A percentile compares a stretch with the other conserved stretches of the same genome.
Evolutionary conservation across 2,888 invertebrate genomes (phyloP).

Genomic region (Junonia oenone): DNA sequence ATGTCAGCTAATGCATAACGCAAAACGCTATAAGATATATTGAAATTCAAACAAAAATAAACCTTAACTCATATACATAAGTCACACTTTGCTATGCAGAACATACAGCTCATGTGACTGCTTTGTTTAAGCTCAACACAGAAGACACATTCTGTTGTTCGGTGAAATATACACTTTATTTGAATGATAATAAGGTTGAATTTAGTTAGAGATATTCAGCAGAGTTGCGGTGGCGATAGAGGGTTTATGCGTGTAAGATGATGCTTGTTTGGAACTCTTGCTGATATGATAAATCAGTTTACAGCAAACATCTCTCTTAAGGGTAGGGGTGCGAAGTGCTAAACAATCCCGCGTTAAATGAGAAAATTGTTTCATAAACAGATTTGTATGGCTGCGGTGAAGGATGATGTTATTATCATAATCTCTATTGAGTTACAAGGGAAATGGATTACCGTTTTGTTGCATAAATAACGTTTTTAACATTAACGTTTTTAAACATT

Average conservation of each 20-base stretch:
- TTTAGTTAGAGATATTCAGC: conserved; percentile 50
- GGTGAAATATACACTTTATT: conserved; percentile 66
- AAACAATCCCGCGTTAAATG: conserved; percentile 65
- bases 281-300: conserved; percentile 79
- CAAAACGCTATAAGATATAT: conserved; percentile 18
- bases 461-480: not conserved
- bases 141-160: conserved; percentile 54
- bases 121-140: conserved; percentile 34
- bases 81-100: conserved; percentile 33
- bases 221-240: conserved; percentile 54
- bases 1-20: conserved; percentile 34
- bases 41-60: conserved; percentile 23
- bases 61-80: conserved; percentile 36
- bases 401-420: conserved; percentile 19
- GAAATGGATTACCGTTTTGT: conserved; percentile 1
- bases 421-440: conserved; percentile 18
- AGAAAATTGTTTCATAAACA: conserved; percentile 60
- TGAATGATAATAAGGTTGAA: conserved; percentile 62
- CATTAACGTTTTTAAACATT: too few relatives aligned
- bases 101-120: conserved; percentile 35
- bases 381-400: conserved; percentile 22
- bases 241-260: conserved; percentile 78
- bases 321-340: conserved; percentile 58
- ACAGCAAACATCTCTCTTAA: conserved; percentile 67
- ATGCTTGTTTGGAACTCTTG: conserved; percentile 72